Base-by-base conservation (phyloP, 2,113 vertebrate genomes). In the Chaetops frenatus region DNA sequence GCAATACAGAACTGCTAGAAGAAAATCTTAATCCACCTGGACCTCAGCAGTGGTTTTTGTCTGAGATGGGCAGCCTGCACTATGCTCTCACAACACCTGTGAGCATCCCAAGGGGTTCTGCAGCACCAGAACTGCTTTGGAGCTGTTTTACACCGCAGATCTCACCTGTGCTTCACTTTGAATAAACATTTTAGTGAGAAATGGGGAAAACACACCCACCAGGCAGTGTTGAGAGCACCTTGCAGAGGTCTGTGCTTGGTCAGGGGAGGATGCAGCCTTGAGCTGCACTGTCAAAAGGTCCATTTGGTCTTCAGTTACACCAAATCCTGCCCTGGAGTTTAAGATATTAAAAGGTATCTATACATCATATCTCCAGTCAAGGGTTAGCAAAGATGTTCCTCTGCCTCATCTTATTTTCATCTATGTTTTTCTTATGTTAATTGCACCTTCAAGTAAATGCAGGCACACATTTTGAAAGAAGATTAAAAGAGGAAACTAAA, bases 11-110 rank as follows among this genome's bases (percentile, higher is more conserved):
- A 42, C 64, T 45, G 40, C 31, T 35, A 48, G 85, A 50, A 64
- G 62, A 90, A 92, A 92, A 51, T 38, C 71, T 83, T 56, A 83
- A 81, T 88, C 67, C 76, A 67, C 78, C 60, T 88, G 84, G 50
- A 93, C 31, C 44, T 48, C 73, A 85, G 66, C 57, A 31, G n/a
- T 36, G 28, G 11, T 48, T 94, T 96, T 70, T 81, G 17, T 64
- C 62, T 70, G 51, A 28, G 27, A 17, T 48, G 3, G 2, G 15
- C 67, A 51, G 51, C 58, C 29, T 21, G 27, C 35, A 22, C 18
- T 9, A 0, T 1, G 7, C 14, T 82, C 54, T 83, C 5, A 0
- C 57, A 76, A 40, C 58, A 44, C 51, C 76, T 78, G 71, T 1
- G 2, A 70, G 24, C 27, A 33, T 15, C 76, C 56, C 20, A 2